Evolutionary conservation across 2,888 invertebrate genomes (phyloP).

Genomic region (Dendrolimus pini): DNA sequence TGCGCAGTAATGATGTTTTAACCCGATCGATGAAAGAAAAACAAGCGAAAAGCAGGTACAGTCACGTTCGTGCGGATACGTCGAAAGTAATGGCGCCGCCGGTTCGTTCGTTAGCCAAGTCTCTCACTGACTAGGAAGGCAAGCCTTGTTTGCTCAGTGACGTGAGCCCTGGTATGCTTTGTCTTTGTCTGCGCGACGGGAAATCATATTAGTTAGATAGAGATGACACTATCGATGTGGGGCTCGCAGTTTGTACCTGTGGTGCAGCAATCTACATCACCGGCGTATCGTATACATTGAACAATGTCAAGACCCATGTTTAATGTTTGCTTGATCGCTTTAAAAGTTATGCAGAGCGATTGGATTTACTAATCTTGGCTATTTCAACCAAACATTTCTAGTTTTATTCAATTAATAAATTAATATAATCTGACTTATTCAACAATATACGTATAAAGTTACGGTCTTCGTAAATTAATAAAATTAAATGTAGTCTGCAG

Average conservation of each 20-base stretch:
- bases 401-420: not conserved
- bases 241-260: conserved; percentile 44
- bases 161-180: conserved; percentile 40
- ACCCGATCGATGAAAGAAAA: conserved; percentile 65
- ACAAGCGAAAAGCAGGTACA: conserved; percentile 64
- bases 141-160: conserved; percentile 69
- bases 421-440: no score
- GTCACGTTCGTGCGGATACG: conserved; percentile 70
- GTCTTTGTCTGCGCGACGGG: conserved; percentile 30
- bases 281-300: conserved; percentile 48
- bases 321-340: conserved; percentile 50
- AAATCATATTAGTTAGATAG: conserved; percentile 20
- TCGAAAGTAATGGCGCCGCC: conserved; percentile 69
- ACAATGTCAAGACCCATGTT: conserved; percentile 62
- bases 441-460: no score
- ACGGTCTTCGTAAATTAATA: no score
- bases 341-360: conserved; percentile 40
- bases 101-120: conserved; percentile 60
- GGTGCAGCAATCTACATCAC: conserved; percentile 71
- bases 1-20: conserved; percentile 70
- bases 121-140: conserved; percentile 67
- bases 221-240: conserved; percentile 28
- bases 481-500: no score
- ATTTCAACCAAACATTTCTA: not conserved
- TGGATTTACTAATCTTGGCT: not conserved